Conservation (phyloP, 2,888 invertebrate genomes). For the Macroteleia sp. region DNA sequence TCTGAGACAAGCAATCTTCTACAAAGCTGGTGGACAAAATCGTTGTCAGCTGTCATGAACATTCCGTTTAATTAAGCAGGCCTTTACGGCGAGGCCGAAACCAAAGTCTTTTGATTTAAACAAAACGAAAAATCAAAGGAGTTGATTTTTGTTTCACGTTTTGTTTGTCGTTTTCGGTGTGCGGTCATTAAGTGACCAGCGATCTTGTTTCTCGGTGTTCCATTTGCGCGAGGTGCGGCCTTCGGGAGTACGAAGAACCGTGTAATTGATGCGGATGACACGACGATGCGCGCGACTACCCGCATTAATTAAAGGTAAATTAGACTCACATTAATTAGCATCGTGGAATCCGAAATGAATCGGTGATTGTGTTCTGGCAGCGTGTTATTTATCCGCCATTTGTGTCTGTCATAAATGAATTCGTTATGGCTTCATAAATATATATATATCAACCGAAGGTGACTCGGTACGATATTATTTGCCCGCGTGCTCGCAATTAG, state of each 20-base stretch:
- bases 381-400: constrained; percentile 35
- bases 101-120: no score
- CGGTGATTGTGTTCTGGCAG: constrained; percentile 35
- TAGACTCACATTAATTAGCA: constrained; percentile 56
- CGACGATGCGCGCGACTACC: constrained; percentile 49
- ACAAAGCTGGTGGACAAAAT: no score
- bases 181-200: constrained; percentile 36
- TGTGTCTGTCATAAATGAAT: constrained; percentile 43
- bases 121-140: no score
- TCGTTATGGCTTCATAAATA: constrained; percentile 34
- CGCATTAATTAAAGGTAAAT: constrained; percentile 56
- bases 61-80: no score
- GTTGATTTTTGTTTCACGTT: no score
- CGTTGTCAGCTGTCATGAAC: no score
- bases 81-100: no score
- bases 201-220: constrained; percentile 50
- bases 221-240: constrained; percentile 41
- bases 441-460: constrained; percentile 13
- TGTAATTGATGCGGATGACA: constrained; percentile 59
- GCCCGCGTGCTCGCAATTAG: constrained; percentile 4
- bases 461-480: constrained; percentile 17
- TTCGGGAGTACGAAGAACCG: constrained; percentile 55
- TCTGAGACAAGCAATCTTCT: no score
- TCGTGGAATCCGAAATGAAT: constrained; percentile 50
- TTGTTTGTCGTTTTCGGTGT: no score